Evolutionary conservation across 2,888 invertebrate genomes (phyloP), one percentile per base, ranked within the genome.

Genomic region (Zootermopsis nevadensis): DNA sequence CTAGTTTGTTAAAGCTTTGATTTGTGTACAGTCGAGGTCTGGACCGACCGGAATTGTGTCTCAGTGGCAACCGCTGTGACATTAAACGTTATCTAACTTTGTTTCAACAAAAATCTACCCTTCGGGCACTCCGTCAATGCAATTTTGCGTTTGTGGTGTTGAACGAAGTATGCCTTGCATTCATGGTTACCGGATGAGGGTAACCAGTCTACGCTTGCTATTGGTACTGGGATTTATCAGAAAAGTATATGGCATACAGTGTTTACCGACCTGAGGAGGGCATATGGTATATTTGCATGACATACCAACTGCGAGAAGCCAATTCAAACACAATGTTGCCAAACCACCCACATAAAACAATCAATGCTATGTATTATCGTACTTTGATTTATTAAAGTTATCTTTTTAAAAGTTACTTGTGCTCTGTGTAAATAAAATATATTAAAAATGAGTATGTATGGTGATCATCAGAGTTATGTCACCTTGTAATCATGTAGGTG

Each of bases 111-210:
- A 60, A 60, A 6, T n/a, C n/a, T 27, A 27, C 19, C 15, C 48
- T 48, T 48, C n/a, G 6, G 60, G 60, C 7, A 27, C 8, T 60
- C 60, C n/a, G 60, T 60, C 27, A 60, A 4, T 60, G 60, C 0
- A 6, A 27, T 27, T 27, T 55, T 55, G 19, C 55, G 55, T 55
- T 55, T 55, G 55, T 55, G 7, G 6, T 12, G 55, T 27, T 7
- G 60, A 60, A 60, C n/a, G 60, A 60, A n/a, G n/a, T n/a, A 60
- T 60, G 60, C 60, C 60, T 60, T 60, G 12, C 27, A 60, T n/a
- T 10, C n/a, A 48, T 15, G 48, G 19, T 19, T 48, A 19, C 60
- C 60, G 60, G 60, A 60, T n/a, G 60, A 60, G 60, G 53, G 60
- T 60, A 48, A 27, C n/a, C 60, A 27, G 60, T 60, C 60, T 12